Conservation (phyloP, 2,797 vertebrate species). For the Zonotrichia albicollis region DNA sequence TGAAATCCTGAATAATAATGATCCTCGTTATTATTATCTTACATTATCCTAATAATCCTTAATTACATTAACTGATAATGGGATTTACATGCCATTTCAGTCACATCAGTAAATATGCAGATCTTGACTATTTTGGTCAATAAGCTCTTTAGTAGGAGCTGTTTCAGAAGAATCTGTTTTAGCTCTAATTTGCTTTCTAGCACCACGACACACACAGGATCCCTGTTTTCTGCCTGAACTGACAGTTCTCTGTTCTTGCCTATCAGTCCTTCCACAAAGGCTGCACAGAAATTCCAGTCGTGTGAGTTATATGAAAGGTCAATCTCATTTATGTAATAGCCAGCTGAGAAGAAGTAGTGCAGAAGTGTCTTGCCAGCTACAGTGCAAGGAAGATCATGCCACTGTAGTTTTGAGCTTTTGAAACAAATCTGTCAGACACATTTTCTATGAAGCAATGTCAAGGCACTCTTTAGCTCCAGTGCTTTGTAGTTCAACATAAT, state of each 20-base stretch:
- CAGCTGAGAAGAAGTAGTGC: neutral
- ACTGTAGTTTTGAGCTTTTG: constrained; percentile 3
- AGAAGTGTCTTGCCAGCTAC: neutral
- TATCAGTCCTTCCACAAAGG: neutral
- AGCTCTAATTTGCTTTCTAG: neutral
- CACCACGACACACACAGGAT: rapidly evolving
- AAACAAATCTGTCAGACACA: neutral
- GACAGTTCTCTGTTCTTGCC: constrained; percentile 16
- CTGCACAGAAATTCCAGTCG: neutral
- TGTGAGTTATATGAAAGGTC: neutral
- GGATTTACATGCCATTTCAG: neutral
- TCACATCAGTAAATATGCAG: neutral
- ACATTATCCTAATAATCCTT: neutral
- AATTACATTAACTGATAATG: neutral
- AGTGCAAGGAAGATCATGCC: neutral
- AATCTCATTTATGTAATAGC: neutral
- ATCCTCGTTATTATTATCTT: neutral
- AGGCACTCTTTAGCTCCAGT: neutral
- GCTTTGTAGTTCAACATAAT: constrained; percentile 1
- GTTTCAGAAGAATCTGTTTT: neutral
- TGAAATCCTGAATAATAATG: neutral
- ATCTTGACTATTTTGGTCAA: neutral
- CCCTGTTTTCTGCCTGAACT: neutral
- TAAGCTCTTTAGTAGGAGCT: neutral
- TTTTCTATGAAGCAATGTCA: constrained; percentile 2